Percentiles rank a stretch among this genome's conserved stretches.
phyloP scores from a whole-genome alignment of 2,113 vertebrate species.

The Odobenus rosmarus region DNA sequence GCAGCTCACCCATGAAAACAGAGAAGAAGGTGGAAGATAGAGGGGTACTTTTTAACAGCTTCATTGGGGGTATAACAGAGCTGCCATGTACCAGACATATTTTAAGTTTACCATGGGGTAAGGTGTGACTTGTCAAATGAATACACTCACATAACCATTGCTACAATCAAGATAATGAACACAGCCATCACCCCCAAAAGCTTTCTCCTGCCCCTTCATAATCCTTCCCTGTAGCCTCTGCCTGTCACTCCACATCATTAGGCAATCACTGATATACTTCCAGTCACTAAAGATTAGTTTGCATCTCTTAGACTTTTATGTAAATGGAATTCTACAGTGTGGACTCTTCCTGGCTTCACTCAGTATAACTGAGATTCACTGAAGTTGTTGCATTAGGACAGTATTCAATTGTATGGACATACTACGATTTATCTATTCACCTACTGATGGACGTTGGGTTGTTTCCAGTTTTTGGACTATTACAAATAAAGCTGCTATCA shows the following conservation, averaged over 20 bases:
- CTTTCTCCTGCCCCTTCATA: background rate
- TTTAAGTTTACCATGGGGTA: background rate
- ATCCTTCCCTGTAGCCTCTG: background rate
- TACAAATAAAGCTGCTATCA: conserved; percentile 7
- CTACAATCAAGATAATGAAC: background rate
- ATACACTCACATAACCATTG: background rate
- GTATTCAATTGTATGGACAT: background rate
- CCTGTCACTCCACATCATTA: background rate
- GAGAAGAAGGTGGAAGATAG: background rate
- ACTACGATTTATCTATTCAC: background rate
- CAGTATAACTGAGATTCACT: background rate
- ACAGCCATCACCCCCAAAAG: background rate
- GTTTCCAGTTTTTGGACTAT: background rate
- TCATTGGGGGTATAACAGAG: background rate
- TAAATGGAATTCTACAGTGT: background rate
- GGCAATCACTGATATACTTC: background rate
- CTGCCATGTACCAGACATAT: background rate
- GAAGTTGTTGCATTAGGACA: background rate
- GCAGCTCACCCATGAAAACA: background rate
- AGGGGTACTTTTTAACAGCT: background rate
- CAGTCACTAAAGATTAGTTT: background rate
- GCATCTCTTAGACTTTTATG: background rate
- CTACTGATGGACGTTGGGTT: background rate
- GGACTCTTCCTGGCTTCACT: background rate
- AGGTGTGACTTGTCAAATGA: background rate